Conservation (phyloP, 2,113 vertebrate species). For the Proterorhinus semilunaris region DNA sequence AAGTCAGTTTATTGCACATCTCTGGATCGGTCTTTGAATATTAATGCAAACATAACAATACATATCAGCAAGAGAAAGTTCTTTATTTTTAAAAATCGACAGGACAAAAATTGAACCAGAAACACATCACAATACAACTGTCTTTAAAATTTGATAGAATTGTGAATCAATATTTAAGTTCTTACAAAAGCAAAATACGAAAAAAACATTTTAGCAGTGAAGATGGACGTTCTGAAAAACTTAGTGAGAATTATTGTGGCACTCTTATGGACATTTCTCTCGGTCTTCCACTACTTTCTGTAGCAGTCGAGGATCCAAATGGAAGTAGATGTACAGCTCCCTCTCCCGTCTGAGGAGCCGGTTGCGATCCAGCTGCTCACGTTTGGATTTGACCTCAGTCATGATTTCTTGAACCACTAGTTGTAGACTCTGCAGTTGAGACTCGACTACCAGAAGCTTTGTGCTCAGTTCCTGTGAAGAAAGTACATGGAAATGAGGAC, state of each 20-base stretch:
- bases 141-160: not conserved
- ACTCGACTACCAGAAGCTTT: slow-evolving; percentile 78
- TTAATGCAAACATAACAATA: not conserved
- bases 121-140: not conserved
- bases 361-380: slow-evolving; percentile 78
- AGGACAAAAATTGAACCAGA: not conserved
- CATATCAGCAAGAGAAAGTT: not conserved
- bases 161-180: not conserved
- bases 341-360: slow-evolving; percentile 80
- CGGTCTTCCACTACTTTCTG: slow-evolving; percentile 82
- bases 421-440: slow-evolving; percentile 79
- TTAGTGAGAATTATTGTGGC: slow-evolving; percentile 6
- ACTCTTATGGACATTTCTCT: slow-evolving; percentile 71
- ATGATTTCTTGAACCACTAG: slow-evolving; percentile 78
- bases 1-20: slow-evolving; percentile 8
- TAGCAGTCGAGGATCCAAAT: slow-evolving; percentile 79
- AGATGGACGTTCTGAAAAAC: not conserved
- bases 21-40: not conserved
- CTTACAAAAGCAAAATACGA: not conserved
- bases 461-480: slow-evolving; percentile 79
- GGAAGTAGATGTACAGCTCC: slow-evolving; percentile 87
- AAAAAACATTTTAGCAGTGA: not conserved
- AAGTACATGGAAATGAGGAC: slow-evolving; percentile 14
- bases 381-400: slow-evolving; percentile 83
- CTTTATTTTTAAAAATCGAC: not conserved